These are phyloP conservation scores for Nerophis ophidion DNA, from an alignment of 2,113 vertebrate species.

Conservation along the genomic window DNA sequence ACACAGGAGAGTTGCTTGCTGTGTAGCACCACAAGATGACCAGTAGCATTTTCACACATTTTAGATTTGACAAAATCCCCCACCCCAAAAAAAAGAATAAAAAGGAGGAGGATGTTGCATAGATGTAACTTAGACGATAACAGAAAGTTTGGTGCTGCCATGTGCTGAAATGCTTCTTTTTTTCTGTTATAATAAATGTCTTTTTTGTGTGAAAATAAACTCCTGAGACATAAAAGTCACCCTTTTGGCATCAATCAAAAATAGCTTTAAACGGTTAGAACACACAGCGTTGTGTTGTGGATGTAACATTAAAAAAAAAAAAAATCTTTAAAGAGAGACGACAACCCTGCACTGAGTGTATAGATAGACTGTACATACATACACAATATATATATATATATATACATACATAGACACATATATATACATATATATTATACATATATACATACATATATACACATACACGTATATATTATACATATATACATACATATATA, in stretches of 20 bases:
- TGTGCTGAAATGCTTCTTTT: neutral
- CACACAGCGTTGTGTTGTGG: conserved; percentile 52
- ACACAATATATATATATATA: conserved; percentile 11
- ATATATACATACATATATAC: too few relatives aligned
- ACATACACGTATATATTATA: too few relatives aligned
- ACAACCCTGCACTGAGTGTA: conserved; percentile 65
- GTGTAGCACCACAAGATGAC: conserved; percentile 25
- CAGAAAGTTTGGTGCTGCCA: conserved; percentile 53
- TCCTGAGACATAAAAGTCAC: conserved; percentile 54
- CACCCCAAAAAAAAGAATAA: neutral
- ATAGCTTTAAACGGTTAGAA: conserved; percentile 49
- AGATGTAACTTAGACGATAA: conserved; percentile 64
- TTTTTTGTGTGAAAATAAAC: conserved; percentile 36
- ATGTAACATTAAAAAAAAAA: conserved; percentile 51
- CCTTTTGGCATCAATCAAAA: conserved; percentile 53
- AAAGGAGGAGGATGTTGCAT: conserved; percentile 62
- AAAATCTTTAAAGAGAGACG: conserved; percentile 57
- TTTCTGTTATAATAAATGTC: conserved; percentile 1
- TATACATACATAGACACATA: neutral
- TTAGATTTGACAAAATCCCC: conserved; percentile 7
- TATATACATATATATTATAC: neutral
- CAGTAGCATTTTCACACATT: neutral
- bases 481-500: too few relatives aligned
- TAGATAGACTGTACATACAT: conserved; percentile 33
- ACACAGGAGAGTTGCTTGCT: conserved; percentile 18